Evolutionary conservation across 2,888 invertebrate species (phyloP).

Genomic region (Cataglyphis altisquamis): DNA sequence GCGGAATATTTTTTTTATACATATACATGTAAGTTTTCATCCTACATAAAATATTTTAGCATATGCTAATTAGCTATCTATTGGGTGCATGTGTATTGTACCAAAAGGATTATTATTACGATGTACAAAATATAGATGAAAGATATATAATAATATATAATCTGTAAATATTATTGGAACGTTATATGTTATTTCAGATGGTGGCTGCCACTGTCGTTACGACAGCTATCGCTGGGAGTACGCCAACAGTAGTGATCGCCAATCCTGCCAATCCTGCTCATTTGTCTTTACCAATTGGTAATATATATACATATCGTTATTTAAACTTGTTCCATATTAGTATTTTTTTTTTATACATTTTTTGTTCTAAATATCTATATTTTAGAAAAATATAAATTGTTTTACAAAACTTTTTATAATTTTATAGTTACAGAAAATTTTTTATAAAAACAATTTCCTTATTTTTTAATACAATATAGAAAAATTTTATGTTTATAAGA

Average conservation of each 20-base stretch:
- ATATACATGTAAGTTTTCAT: neutral
- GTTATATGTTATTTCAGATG: slow-evolving; percentile 79
- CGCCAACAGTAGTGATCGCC: slow-evolving; percentile 85
- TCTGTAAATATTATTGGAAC: neutral
- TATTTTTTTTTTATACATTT: neutral
- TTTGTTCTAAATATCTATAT: neutral
- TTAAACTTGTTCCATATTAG: neutral
- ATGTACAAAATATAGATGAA: neutral
- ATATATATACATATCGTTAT: slow-evolving; percentile 46
- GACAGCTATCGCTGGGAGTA: slow-evolving; percentile 83
- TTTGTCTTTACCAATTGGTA: slow-evolving; percentile 85
- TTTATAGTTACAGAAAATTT: neutral
- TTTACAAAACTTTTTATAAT: neutral
- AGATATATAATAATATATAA: neutral
- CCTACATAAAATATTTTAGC: neutral
- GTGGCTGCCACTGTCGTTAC: slow-evolving; percentile 84
- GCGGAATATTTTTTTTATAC: neutral
- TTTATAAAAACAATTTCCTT: neutral
- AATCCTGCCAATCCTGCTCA: slow-evolving; percentile 85
- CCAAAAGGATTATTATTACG: neutral
- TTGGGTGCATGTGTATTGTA: neutral
- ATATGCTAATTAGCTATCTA: neutral
- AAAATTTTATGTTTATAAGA: neutral
- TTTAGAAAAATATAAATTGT: neutral
- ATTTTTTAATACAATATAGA: neutral